Evolutionary conservation across 2,113 vertebrate species (phyloP), one percentile per base, ranked within the genome.

Genomic region (Coracopsis vasa): DNA sequence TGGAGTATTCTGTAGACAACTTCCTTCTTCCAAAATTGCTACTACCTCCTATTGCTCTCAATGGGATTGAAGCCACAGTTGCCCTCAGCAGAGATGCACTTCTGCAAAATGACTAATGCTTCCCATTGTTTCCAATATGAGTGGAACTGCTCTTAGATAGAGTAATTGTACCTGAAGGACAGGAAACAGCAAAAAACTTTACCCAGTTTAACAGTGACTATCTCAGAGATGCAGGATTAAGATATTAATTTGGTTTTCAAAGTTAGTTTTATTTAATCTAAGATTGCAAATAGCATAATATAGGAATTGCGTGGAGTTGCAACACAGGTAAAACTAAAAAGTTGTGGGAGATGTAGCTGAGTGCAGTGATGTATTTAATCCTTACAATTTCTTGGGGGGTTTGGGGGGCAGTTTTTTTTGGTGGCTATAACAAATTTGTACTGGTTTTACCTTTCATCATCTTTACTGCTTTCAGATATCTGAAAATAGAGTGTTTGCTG

Each of bases 51-150:
- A 29, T 96, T 93, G 95, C 84, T 95, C 51, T 85, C 84, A 45
- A 35, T 88, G 74, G 93, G 66, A 70, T 80, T 85, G 92, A 91
- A 97, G 81, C 83, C 81, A 77, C 91, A 85, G 93, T 93, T 67
- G 45, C 78, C 61, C 70, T 91, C 90, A 87, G 86, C 78, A 44
- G 95, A 94, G 85, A 65, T 42, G 56, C 53, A 37, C 81, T 91
- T 93, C 67, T 94, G 87, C 79, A 80, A 96, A 95, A 90, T 95
- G 88, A 92, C 92, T 95, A 66, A 86, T 90, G 71, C 85, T 96
- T 96, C 71, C 74, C 37, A 79, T 96, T 90, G 93, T 92, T 96
- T 96, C 71, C 87, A 82, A 29, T 82, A 88, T 80, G 58, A 80
- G 62, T 70, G 31, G 78, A 88, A 58, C 74, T 80, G 62, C 64